These are phyloP conservation scores for Anthopleura xanthogrammica DNA, from an alignment of 92 coral and sea anemone genomes.

Conservation along the genomic window DNA sequence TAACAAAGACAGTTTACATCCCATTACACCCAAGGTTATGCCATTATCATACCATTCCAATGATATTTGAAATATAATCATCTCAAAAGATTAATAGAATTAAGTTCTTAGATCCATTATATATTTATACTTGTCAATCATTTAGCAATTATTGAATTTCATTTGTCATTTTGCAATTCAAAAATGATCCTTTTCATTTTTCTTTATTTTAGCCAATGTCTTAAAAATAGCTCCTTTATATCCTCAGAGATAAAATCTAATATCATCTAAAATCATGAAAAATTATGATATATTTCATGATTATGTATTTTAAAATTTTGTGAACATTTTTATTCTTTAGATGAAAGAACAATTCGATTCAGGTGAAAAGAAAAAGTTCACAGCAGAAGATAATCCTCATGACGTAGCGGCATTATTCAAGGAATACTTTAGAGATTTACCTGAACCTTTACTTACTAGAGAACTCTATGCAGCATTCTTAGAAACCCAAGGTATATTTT, in stretches of 20 bases:
- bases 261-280: neutral
- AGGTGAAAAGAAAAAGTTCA: slow-evolving; percentile 82
- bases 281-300: neutral
- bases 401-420: slow-evolving; percentile 99
- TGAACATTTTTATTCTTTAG: slow-evolving; percentile 23
- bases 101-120: neutral
- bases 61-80: slow-evolving; percentile 19
- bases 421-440: slow-evolving; percentile 90
- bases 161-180: slow-evolving; percentile 17
- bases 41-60: slow-evolving; percentile 30
- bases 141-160: neutral
- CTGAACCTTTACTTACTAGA: slow-evolving; percentile 93
- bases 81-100: neutral
- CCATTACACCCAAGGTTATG: neutral
- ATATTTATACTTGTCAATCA: slow-evolving; percentile 1
- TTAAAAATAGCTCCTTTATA: neutral
- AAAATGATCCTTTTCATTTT: neutral
- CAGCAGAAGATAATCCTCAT: slow-evolving; percentile 92
- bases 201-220: neutral
- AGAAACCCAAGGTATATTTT: slow-evolving; percentile 80
- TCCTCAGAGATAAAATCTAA: neutral
- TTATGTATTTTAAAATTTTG: neutral
- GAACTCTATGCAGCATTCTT: slow-evolving; percentile 92
- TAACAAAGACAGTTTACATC: neutral
- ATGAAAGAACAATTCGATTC: slow-evolving; percentile 91